Conservation (phyloP, 2,113 vertebrate species). For the Otocyon megalotis region DNA sequence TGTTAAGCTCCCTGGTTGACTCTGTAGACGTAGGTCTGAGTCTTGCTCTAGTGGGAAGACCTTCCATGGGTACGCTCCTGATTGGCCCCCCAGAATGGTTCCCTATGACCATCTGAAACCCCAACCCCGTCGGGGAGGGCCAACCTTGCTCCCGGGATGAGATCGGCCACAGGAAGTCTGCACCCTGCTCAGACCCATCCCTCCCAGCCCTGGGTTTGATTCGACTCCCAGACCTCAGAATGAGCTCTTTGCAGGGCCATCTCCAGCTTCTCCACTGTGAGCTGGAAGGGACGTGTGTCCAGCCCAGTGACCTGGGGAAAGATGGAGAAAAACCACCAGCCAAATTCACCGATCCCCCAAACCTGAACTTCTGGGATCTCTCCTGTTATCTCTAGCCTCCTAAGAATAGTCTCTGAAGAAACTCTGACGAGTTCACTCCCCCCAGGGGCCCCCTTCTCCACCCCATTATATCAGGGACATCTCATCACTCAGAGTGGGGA, state of each 20-base stretch:
- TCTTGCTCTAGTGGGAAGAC: background rate
- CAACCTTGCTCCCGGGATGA: background rate
- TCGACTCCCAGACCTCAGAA: conserved; percentile 84
- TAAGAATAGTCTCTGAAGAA: background rate
- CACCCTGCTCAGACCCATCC: background rate
- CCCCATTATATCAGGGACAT: background rate
- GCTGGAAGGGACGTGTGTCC: conserved; percentile 92
- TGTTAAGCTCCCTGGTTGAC: background rate
- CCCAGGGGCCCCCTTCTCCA: background rate
- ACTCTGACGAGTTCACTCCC: background rate
- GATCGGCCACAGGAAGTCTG: background rate
- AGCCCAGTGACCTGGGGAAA: conserved; percentile 87
- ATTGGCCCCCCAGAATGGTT: background rate
- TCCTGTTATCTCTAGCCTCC: background rate
- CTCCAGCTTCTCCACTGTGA: conserved; percentile 95
- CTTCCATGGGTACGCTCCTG: background rate
- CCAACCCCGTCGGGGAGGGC: rapidly evolving
- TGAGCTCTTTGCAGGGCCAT: conserved; percentile 89
- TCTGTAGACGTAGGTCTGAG: background rate
- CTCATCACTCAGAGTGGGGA: background rate
- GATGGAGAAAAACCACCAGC: background rate
- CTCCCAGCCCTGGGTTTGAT: background rate
- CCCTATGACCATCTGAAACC: rapidly evolving
- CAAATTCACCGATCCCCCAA: background rate
- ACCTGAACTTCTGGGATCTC: background rate